Evolutionary conservation across 2,797 vertebrate species (phyloP), one percentile per base, ranked within the genome.

Genomic region (Antrozous pallidus): DNA sequence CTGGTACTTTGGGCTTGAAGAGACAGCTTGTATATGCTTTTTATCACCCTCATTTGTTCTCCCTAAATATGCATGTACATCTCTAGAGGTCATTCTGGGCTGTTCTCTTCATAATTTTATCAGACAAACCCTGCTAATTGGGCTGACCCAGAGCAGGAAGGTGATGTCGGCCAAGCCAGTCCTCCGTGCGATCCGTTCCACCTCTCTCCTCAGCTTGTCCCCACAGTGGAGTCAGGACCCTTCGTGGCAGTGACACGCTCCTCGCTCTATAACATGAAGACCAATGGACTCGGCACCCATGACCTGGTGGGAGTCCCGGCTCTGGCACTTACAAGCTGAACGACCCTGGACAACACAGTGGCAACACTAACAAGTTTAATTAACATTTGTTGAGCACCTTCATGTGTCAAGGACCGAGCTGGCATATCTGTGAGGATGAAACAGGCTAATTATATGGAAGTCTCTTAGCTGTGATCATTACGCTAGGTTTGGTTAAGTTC

Each of bases 71-170:
- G 90, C 73, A 16, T 24, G 58, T 26, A 45, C 38, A 80, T 63
- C 71, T 79, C 38, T 45, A 3, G n/a, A 58, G 87, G 87, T 93
- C 91, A 79, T 56, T 42, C 87, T 45, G 77, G 93, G 36, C 79
- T 90, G 96, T 73, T 40, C 31, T 90, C 81, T 93, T 90, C 47
- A 67, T 92, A 65, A 95, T 95, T 90, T 92, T 88, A 96, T 95
- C 92, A 95, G 84, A 95, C 69, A 96, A 93, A 94, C 56, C 36
- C 93, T 85, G 87, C 92, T 94, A 97, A 97, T 92, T 95, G 74
- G 96, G 78, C 77, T 82, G 84, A 96, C 91, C 90, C 18, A 1
- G 86, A 83, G 80, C 89, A 81, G 84, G 87, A 87, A 0, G 38
- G 89, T 13, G 20, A 90, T 65, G 67, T 47, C 87, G 70, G 40